Conservation (phyloP, 2,797 vertebrate genomes). For the Epinephelus coioides region DNA sequence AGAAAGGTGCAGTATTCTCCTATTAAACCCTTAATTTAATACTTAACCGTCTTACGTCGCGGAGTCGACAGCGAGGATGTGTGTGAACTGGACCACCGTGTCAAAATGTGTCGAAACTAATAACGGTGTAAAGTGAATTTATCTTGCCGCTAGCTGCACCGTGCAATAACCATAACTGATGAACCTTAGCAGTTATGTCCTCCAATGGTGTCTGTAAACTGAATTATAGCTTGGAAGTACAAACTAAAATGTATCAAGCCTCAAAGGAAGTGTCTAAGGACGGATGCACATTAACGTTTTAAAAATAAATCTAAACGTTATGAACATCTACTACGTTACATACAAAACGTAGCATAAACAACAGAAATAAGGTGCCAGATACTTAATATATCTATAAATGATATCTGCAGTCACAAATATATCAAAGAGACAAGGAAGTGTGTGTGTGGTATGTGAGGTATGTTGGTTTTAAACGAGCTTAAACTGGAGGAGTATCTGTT, state of each 20-base stretch:
- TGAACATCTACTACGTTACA: no score
- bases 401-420: not conserved
- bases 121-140: not conserved
- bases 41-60: not conserved
- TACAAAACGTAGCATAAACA: not conserved
- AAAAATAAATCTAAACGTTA: no score
- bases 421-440: not conserved
- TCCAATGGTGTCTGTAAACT: not conserved
- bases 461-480: no score
- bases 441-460: no score
- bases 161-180: no score
- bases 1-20: slow-evolving; percentile 75
- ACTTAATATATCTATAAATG: no score
- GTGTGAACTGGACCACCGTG: not conserved
- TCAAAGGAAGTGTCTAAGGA: not conserved
- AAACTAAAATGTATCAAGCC: not conserved
- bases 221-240: not conserved
- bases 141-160: not conserved
- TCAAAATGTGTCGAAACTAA: not conserved
- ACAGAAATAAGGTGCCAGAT: no score
- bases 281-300: not conserved
- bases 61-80: not conserved
- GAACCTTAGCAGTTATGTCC: rapidly evolving
- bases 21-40: not conserved
- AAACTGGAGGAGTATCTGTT: no score